Base-by-base conservation (phyloP, 2,113 vertebrate species). In the Speoplatyrhinus poulsoni region DNA sequence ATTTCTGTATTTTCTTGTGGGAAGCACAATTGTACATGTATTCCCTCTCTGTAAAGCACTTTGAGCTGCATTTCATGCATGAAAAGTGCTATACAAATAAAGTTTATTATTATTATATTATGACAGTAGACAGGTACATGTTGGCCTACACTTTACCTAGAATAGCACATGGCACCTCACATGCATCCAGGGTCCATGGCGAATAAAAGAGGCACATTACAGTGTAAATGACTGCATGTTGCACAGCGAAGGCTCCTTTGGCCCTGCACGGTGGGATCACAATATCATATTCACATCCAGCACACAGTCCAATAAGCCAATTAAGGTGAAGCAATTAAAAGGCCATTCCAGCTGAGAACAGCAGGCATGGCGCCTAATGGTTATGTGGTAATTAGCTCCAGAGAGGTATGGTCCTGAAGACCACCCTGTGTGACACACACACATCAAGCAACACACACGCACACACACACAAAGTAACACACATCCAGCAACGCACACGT, bases 321-420 rank as follows among this genome's bases (percentile, higher is more conserved):
- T 92, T 92, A 90, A 81, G 84, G 72, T 65, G 41, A 69, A 85
- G 91, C 90, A 92, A 92, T 93, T 92, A 92, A 93, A 92, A 89
- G 64, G 74, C 82, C 81, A 88, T 91, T 92, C 85, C 86, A 89
- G 83, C 88, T 80, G 85, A 89, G 89, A 86, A 74, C 79, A 84
- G 85, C 89, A 83, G 70, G 82, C 76, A 73, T 77, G 70, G 76
- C 63, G 80, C 78, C 84, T 91, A 91, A 90, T 90, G 81, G 86
- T 82, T 87, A 83, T 82, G 63, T 81, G 77, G 87, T 91, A 92
- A 93, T 93, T 92, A 91, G 78, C 83, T 85, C 79, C 84, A 81
- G 75, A 75, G 81, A 90, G 87, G 88, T 80, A 41, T 41, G 73
- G 66, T 79, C 81, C 82, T 84, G 58, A 9, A 82, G 85, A 77